phyloP scores from a whole-genome alignment of 2,888 invertebrate genomes.

The Lycia hirtaria region DNA sequence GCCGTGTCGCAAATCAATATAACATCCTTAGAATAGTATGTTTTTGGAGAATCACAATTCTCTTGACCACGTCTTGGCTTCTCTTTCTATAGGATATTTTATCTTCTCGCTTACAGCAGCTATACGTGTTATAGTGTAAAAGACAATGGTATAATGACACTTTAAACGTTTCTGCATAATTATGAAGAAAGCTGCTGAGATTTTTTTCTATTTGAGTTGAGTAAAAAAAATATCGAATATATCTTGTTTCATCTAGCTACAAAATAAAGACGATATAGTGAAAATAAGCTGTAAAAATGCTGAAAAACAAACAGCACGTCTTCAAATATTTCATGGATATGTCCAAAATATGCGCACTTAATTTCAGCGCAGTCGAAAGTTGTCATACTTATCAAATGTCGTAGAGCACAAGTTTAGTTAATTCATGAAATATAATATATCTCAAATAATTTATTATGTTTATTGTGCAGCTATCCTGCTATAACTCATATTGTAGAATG shows the following conservation, averaged over 20 bases:
- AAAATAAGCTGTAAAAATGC: neutral
- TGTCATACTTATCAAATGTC: slow-evolving; percentile 11
- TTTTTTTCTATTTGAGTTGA: neutral
- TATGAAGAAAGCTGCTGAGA: neutral
- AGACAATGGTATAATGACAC: neutral
- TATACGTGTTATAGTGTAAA: neutral
- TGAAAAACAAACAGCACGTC: neutral
- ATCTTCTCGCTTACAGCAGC: slow-evolving; percentile 18
- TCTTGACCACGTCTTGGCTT: slow-evolving; percentile 4
- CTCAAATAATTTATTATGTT: neutral
- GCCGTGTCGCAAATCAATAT: slow-evolving; percentile 6
- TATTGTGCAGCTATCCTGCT: slow-evolving; percentile 22
- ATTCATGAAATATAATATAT: slow-evolving; percentile 7
- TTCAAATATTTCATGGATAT: neutral
- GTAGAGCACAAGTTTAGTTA: slow-evolving; percentile 36
- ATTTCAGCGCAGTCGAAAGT: slow-evolving; percentile 2
- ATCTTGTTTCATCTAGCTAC: neutral
- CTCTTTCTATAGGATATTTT: slow-evolving; percentile 11
- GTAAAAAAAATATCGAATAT: neutral
- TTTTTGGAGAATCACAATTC: no score
- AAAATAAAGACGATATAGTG: neutral
- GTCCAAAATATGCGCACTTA: slow-evolving; percentile 18
- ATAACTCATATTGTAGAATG: slow-evolving; percentile 20
- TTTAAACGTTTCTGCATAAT: neutral
- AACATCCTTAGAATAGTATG: no score